phyloP scores from a whole-genome alignment of 1,140 invertebrate genomes.

The Eriocheir sinensis region DNA sequence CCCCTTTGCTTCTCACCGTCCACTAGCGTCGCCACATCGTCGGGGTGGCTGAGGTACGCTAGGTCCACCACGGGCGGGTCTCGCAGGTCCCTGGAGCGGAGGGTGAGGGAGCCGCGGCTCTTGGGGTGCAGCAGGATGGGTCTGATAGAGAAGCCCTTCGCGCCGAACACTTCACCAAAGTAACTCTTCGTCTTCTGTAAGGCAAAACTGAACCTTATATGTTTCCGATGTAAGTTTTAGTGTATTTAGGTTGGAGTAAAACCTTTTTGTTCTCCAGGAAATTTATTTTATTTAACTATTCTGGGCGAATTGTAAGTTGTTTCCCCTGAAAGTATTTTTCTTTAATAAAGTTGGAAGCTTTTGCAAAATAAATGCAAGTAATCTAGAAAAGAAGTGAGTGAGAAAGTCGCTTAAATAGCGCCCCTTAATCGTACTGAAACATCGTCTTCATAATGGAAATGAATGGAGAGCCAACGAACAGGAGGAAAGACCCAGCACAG shows the following conservation, averaged over 20 bases:
- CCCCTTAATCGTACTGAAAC: too few relatives aligned
- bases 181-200: constrained; percentile 36
- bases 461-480: too few relatives aligned
- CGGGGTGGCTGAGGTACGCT: constrained; percentile 17
- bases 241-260: too few relatives aligned
- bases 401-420: too few relatives aligned
- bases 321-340: too few relatives aligned
- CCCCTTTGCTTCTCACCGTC: neutral
- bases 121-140: constrained; percentile 50
- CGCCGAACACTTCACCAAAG: neutral
- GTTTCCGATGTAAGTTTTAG: neutral
- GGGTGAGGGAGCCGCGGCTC: constrained; percentile 35
- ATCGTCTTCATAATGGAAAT: too few relatives aligned
- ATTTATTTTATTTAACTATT: too few relatives aligned
- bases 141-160: constrained; percentile 26
- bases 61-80: neutral
- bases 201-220: neutral
- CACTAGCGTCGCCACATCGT: constrained; percentile 39
- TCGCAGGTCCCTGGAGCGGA: constrained; percentile 24
- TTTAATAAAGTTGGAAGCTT: too few relatives aligned
- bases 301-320: too few relatives aligned
- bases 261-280: too few relatives aligned
- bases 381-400: neutral
- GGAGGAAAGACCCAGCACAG: too few relatives aligned
- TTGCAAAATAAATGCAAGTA: neutral